Base-by-base conservation (phyloP, 2,888 invertebrate species). In the Diloba caeruleocephala region DNA sequence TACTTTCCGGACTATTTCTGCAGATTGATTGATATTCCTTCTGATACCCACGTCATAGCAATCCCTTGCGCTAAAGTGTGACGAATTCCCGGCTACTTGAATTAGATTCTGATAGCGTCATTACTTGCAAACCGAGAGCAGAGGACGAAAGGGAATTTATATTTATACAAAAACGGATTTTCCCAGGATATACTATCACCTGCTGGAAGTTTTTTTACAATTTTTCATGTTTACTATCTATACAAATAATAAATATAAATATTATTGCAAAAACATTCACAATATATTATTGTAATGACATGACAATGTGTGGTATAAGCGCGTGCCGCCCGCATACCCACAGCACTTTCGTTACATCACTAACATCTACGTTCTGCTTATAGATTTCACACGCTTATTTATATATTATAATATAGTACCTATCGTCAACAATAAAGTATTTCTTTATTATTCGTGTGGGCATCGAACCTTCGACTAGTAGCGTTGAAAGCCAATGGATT, bases 281-380 rank as follows among this genome's bases (percentile, higher is more conserved):
- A 36, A 25, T 49, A 31, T 38, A 55, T 55, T 55, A 54, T 65
- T 59, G 28, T 34, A 56, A 51, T 67, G 57, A 60, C 50, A 61
- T 58, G 61, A 56, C 17, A 9, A n/a, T n/a, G 33, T 29, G 50
- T 61, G 46, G 43, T 37, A 49, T 13, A 9, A 68, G 55, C 83
- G 78, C 82, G 85, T 85, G 88, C 75, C 81, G 43, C 88, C 88
- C 88, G 87, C 85, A 88, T 86, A 54, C 74, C 75, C 78, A 67
- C 71, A 71, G 37, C 65, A 64, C 12, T 49, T 12, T 49, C n/a
- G 9, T 28, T 13, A 58, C 60, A 48, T 46, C 57, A 48, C 45
- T 37, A 31, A 31, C 50, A 50, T 50, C 51, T 33, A 42, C 48
- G 54, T 44, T 38, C 23, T 15, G 34, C 12, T 17, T 17, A 45